Evolutionary conservation across 2,888 invertebrate genomes (phyloP).

Genomic region (Acanthococcus lagerstroemiae): DNA sequence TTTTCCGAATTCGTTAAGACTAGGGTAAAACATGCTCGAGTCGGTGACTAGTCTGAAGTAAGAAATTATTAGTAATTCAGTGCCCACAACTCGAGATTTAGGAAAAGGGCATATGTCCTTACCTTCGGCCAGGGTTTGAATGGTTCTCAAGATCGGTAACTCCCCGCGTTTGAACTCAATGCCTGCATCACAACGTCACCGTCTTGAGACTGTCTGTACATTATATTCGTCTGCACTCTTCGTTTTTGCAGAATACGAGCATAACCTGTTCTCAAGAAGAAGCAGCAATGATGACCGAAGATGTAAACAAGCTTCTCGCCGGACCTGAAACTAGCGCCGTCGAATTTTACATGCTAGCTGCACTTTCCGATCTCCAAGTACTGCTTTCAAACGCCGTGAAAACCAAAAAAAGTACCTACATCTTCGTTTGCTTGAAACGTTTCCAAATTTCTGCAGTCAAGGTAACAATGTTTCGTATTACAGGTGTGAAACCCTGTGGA

Average conservation of each 20-base stretch:
- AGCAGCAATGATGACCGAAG: slow-evolving; percentile 46
- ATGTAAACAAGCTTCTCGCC: slow-evolving; percentile 51
- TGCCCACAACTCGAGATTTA: no score
- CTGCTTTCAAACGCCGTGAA: slow-evolving; percentile 45
- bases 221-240: background rate
- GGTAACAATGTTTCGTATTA: no score
- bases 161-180: no score
- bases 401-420: background rate
- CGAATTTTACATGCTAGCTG: slow-evolving; percentile 52
- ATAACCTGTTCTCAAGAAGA: slow-evolving; percentile 6
- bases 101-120: no score
- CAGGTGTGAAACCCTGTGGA: no score
- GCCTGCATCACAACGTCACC: no score
- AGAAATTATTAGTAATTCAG: no score
- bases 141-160: no score
- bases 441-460: background rate
- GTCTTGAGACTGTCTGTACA: background rate
- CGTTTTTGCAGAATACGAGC: background rate
- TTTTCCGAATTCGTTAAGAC: no score
- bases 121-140: no score
- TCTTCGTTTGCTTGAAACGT: background rate
- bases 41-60: no score
- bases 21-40: no score
- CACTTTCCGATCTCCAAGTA: slow-evolving; percentile 55
- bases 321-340: slow-evolving; percentile 50